Evolutionary conservation across 2,797 vertebrate genomes (phyloP).

Genomic region (Zalophus californianus): DNA sequence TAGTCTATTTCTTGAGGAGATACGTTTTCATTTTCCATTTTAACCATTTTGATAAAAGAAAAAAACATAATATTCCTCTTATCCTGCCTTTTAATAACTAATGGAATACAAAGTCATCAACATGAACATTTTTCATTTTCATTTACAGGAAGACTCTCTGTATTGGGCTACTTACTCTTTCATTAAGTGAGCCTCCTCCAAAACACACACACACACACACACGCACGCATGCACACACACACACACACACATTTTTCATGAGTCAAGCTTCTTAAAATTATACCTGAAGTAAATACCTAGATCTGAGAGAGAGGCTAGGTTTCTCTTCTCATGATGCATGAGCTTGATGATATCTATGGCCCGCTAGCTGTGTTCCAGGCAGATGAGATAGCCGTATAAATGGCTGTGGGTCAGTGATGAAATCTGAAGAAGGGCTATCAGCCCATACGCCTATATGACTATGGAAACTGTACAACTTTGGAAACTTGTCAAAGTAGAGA

Average conservation of each 20-base stretch:
- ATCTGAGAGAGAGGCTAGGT: not conserved
- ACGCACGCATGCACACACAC: not conserved
- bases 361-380: not conserved
- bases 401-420: accelerated
- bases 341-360: not conserved
- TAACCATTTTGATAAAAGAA: not conserved
- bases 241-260: too few species aligned
- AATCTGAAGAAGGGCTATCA: not conserved
- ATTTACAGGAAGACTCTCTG: not conserved
- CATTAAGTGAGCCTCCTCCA: not conserved
- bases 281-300: not conserved
- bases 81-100: not conserved
- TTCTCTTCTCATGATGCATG: not conserved
- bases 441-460: not conserved
- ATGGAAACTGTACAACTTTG: not conserved
- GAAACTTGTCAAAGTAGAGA: not conserved
- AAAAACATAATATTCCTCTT: not conserved
- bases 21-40: not conserved
- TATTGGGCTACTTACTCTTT: not conserved
- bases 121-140: not conserved
- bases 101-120: not conserved
- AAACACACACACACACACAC: not conserved
- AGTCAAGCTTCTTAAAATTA: not conserved
- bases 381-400: not conserved
- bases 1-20: not conserved